phyloP scores from a whole-genome alignment of 2,113 vertebrate species.

The Castor canadensis region DNA sequence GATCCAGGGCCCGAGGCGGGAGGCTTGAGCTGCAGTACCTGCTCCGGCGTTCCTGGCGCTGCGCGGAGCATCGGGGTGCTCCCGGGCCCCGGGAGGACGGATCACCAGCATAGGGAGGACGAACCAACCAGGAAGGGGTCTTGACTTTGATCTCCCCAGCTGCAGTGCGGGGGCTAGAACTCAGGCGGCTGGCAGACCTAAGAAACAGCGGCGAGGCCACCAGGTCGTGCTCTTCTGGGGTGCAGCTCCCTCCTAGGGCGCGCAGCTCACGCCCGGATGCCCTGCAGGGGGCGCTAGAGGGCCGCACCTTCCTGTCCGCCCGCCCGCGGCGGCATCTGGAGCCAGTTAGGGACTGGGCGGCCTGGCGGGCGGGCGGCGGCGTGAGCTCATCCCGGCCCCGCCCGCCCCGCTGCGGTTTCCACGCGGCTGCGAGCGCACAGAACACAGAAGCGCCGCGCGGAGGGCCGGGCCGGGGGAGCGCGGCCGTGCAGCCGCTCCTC shows the following conservation, averaged over 20 bases:
- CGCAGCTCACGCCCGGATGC: background rate
- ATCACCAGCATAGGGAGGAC: background rate
- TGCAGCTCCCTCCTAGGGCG: background rate
- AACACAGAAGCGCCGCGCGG: conserved; percentile 57
- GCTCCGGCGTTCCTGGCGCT: background rate
- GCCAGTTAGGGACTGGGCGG: conserved; percentile 63
- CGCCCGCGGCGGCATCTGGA: conserved; percentile 59
- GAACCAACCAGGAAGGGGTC: background rate
- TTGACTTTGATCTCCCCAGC: background rate
- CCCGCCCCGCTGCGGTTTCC: conserved; percentile 68
- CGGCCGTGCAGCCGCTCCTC: conserved; percentile 5
- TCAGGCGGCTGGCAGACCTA: accelerated
- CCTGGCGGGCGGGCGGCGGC: conserved; percentile 60
- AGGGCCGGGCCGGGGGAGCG: background rate
- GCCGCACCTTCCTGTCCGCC: background rate
- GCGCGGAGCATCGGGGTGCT: too few species aligned
- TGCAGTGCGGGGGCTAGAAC: accelerated
- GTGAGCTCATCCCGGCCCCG: conserved; percentile 65
- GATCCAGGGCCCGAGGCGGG: background rate
- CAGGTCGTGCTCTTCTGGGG: background rate
- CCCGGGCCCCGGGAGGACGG: background rate
- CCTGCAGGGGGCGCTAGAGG: conserved; percentile 58
- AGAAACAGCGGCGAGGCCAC: accelerated
- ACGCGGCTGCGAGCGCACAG: conserved; percentile 28
- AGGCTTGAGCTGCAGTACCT: background rate